Percentiles rank a stretch among this genome's conserved stretches.
These are phyloP conservation scores for Phodopus roborovskii DNA, from an alignment of 2,113 vertebrate genomes.

Conservation along the genomic window DNA sequence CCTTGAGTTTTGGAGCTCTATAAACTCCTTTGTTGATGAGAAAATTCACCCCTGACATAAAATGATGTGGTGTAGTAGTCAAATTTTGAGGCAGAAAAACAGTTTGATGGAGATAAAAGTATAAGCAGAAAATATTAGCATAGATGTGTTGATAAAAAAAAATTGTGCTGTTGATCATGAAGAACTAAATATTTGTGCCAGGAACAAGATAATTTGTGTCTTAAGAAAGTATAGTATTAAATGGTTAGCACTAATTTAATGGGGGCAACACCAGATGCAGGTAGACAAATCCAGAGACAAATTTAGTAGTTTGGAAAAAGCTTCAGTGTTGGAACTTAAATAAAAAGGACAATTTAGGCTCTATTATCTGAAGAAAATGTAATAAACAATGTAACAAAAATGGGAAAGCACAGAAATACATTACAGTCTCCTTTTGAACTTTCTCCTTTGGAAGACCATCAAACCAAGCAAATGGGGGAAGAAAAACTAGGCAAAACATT, in stretches of 20 bases:
- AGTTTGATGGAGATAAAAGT: background rate
- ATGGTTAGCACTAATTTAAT: background rate
- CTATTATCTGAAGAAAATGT: background rate
- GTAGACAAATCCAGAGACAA: background rate
- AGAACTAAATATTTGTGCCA: background rate
- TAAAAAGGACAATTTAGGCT: background rate
- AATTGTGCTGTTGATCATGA: background rate
- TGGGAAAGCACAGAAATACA: background rate
- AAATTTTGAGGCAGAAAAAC: background rate
- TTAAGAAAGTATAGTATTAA: background rate
- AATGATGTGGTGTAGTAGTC: background rate
- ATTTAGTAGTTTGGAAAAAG: background rate
- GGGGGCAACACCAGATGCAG: background rate
- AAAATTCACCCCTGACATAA: background rate
- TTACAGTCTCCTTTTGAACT: background rate
- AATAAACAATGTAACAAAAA: background rate
- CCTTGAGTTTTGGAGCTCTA: background rate
- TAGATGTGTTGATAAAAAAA: background rate
- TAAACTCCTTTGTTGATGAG: too few species aligned
- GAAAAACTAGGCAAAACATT: background rate
- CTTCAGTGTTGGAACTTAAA: background rate
- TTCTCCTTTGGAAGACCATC: background rate
- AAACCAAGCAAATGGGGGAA: background rate
- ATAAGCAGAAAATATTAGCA: background rate
- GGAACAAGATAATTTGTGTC: background rate